phyloP scores from a whole-genome alignment of 2,797 vertebrate species.

The Notolepis coatsorum region DNA sequence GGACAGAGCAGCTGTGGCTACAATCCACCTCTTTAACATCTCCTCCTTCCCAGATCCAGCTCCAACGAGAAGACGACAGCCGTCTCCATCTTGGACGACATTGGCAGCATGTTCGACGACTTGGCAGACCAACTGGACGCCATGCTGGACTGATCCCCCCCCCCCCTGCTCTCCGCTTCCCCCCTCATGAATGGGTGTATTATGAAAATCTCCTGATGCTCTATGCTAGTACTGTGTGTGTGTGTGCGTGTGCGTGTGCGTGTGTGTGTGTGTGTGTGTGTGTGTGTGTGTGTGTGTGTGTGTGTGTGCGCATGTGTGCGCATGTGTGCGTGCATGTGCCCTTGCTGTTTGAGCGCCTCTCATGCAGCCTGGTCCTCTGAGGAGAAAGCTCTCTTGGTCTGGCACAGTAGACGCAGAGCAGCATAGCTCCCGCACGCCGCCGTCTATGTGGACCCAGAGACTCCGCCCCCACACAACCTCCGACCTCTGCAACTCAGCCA shows the following conservation, averaged over 20 bases:
- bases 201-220: slow-evolving; percentile 52
- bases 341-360: slow-evolving; percentile 54
- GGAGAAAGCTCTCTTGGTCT: slow-evolving; percentile 47
- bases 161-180: neutral
- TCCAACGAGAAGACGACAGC: slow-evolving; percentile 87
- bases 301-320: neutral
- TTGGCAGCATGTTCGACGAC: slow-evolving; percentile 98
- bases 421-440: neutral
- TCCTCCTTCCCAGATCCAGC: slow-evolving; percentile 34
- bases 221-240: slow-evolving; percentile 32
- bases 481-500: slow-evolving; percentile 70
- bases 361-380: slow-evolving; percentile 60
- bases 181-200: slow-evolving; percentile 31
- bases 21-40: rapidly evolving
- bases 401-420: slow-evolving; percentile 51
- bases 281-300: slow-evolving; percentile 4
- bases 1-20: too few relatives aligned
- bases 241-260: slow-evolving; percentile 19
- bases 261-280: slow-evolving; percentile 25
- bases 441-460: slow-evolving; percentile 20
- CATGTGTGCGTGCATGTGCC: neutral
- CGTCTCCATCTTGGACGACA: slow-evolving; percentile 97
- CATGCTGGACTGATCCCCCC: slow-evolving; percentile 90
- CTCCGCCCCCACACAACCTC: slow-evolving; percentile 69
- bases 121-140: slow-evolving; percentile 96